Conservation (phyloP, 2,888 invertebrate genomes). For the Hipparchia sbordonii region DNA sequence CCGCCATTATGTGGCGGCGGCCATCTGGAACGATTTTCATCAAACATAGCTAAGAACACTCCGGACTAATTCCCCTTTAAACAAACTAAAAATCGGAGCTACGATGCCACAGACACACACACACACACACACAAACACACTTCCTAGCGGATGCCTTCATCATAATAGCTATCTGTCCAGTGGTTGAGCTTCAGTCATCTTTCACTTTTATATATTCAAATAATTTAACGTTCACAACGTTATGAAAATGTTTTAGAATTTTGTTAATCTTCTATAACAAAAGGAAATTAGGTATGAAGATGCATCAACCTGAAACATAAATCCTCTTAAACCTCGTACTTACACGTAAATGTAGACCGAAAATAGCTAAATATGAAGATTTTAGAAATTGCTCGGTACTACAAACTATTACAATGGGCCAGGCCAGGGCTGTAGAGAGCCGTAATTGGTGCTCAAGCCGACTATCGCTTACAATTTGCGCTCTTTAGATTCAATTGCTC, state of each 20-base stretch:
- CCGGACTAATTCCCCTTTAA: no score
- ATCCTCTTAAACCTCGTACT: neutral
- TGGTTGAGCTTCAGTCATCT: no score
- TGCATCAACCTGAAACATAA: neutral
- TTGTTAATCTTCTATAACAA: neutral
- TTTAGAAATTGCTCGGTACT: slow-evolving; percentile 34
- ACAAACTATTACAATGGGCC: slow-evolving; percentile 39
- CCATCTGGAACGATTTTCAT: no score
- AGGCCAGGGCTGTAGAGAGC: slow-evolving; percentile 31
- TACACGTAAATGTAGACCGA: slow-evolving; percentile 4
- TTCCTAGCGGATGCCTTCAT: no score
- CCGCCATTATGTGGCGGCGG: no score
- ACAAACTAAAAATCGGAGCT: no score
- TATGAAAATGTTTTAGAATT: neutral
- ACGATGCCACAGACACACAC: no score
- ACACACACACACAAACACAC: no score
- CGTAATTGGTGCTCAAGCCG: slow-evolving; percentile 45
- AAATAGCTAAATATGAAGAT: slow-evolving; percentile 32
- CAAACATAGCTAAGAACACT: no score
- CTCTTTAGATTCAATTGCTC: slow-evolving; percentile 43
- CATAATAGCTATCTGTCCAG: no score
- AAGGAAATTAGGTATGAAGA: neutral
- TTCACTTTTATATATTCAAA: neutral
- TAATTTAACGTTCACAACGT: neutral
- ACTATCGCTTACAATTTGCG: slow-evolving; percentile 46